Percentiles rank a stretch among this genome's conserved stretches.
phyloP scores from a whole-genome alignment of 1,140 invertebrate species.

The Drosophila mauritiana region DNA sequence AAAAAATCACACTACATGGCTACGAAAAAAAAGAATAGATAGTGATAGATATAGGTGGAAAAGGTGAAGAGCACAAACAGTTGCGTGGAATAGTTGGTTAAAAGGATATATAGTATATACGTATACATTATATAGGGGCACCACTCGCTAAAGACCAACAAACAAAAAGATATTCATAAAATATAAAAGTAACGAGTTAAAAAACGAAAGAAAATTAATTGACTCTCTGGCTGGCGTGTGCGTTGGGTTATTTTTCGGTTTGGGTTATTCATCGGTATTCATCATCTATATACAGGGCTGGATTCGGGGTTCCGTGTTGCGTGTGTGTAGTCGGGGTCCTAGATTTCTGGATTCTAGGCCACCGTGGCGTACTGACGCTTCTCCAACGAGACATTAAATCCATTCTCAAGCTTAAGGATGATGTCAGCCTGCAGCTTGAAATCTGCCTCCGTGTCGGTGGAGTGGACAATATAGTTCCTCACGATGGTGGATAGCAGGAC shows the following conservation, averaged over 20 bases:
- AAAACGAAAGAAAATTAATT: conserved; percentile 25
- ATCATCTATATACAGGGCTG: conserved; percentile 26
- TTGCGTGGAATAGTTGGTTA: conserved; percentile 17
- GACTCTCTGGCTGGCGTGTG: conserved; percentile 66
- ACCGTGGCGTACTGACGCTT: conserved; percentile 58
- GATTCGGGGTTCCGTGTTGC: not conserved
- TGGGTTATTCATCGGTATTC: not conserved
- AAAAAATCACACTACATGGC: conserved; percentile 58
- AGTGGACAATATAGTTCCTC: conserved; percentile 90
- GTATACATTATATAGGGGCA: conserved; percentile 46
- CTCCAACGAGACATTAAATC: conserved; percentile 80
- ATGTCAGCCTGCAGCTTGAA: conserved; percentile 92
- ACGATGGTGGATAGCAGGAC: conserved; percentile 93
- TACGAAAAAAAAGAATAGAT: conserved; percentile 44
- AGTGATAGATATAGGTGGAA: conserved; percentile 4
- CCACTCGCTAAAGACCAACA: conserved; percentile 61
- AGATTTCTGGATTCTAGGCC: conserved; percentile 33
- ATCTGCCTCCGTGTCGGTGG: conserved; percentile 89
- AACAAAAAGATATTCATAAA: conserved; percentile 25
- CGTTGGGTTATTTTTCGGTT: conserved; percentile 6
- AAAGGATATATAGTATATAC: conserved; percentile 21
- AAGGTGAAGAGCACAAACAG: conserved; percentile 10
- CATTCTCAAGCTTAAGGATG: conserved; percentile 90
- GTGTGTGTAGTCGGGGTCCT: not conserved
- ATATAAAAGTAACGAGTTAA: conserved; percentile 8